phyloP scores from a whole-genome alignment of 2,888 invertebrate species.

The Rhingia campestris region DNA sequence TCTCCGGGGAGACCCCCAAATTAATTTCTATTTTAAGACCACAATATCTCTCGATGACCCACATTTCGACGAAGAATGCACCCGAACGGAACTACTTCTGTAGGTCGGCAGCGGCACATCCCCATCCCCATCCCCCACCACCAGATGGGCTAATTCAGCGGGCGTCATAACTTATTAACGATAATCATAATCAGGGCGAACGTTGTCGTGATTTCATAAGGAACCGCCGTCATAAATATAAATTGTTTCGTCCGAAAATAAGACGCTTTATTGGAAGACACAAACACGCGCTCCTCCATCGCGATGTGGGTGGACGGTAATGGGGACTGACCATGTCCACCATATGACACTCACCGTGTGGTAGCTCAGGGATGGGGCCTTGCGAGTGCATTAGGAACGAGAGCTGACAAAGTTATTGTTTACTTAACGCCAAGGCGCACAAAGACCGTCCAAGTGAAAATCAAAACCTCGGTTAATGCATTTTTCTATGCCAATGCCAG shows the following conservation, averaged over 20 bases:
- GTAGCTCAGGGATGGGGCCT: conserved; percentile 13
- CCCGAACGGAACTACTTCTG: neutral
- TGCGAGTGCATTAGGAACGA: conserved; percentile 52
- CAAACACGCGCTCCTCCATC: neutral
- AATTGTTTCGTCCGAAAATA: conserved; percentile 55
- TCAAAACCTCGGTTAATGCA: conserved; percentile 27
- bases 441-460: neutral
- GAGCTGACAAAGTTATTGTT: conserved; percentile 33
- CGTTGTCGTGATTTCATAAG: conserved; percentile 48
- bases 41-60: conserved; percentile 20
- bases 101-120: neutral
- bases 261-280: conserved; percentile 32
- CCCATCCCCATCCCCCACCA: neutral
- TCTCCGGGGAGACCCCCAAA: conserved; percentile 16
- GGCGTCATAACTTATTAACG: conserved; percentile 52
- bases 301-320: neutral
- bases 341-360: neutral
- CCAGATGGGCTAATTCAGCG: conserved; percentile 32
- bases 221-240: conserved; percentile 61
- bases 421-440: neutral
- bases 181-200: conserved; percentile 41
- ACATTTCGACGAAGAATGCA: conserved; percentile 17
- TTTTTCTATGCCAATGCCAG: conserved; percentile 57
- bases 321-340: conserved; percentile 1
- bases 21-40: conserved; percentile 23